Base-by-base conservation (phyloP, 2,888 invertebrate species). In the Microplitis manilae region DNA sequence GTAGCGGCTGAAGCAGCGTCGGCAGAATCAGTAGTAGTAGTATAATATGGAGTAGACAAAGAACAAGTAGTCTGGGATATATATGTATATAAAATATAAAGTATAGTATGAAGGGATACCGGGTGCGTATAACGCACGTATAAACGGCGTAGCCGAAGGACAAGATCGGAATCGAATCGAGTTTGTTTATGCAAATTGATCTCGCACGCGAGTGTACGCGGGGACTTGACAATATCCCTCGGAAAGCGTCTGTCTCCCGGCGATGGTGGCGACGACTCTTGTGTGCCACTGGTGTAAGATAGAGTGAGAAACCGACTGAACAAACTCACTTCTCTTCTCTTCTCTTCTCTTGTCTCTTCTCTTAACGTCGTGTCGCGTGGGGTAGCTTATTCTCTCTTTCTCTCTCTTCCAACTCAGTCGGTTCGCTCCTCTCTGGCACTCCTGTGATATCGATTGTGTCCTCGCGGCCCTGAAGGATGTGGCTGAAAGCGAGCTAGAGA, bases 111-210 rank as follows among this genome's bases (percentile, higher is more conserved):
- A 65, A 38, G 65, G 38, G 30, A 30, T n/a, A 6, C 9, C 64
- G 65, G 67, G 68, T 74, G 74, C 77, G 74, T 77, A 67, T 77
- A 67, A 77, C 74, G 77, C 74, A 77, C 71, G 74, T 77, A 77
- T 77, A 77, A 77, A 77, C 77, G 77, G 75, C 74, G 68, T 71
- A 77, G 74, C 77, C 74, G 67, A 74, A 75, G 77, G 74, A 77
- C 77, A 81, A 82, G 83, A 83, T 81, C 81, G 82, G 81, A 83
- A 82, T 82, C 83, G 82, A 84, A 84, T 84, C 81, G 83, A 83
- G 83, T 84, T 84, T 83, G 82, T 82, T 84, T 84, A 84, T 84
- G 83, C 82, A 84, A 84, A 84, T 83, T 84, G 83, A 80, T 82
- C 82, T 79, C 80, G 80, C 73, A 65, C 77, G 73, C 73, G 68